phyloP scores from a whole-genome alignment of 2,113 vertebrate species.

The Gorsachius goisagi region DNA sequence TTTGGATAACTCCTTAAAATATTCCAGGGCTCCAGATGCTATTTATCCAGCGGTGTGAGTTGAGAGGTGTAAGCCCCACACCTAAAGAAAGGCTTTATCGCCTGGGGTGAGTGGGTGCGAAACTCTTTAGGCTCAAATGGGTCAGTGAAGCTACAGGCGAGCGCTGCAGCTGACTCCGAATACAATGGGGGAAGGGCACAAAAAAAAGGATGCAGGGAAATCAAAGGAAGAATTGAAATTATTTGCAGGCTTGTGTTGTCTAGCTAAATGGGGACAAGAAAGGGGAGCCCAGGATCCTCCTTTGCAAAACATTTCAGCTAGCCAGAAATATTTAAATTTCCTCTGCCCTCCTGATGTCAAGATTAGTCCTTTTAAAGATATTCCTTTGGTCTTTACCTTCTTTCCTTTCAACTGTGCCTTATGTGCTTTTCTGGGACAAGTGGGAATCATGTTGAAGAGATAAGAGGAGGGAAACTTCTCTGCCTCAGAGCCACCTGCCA shows the following conservation, averaged over 20 bases:
- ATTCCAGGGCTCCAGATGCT: conserved; percentile 3
- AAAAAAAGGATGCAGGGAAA: not conserved
- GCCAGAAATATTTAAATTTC: not conserved
- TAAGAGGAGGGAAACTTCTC: not conserved
- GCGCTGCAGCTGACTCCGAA: not conserved
- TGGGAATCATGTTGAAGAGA: not conserved
- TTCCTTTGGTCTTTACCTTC: not conserved
- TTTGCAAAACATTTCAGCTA: not conserved
- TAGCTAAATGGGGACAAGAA: not conserved
- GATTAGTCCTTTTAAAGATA: not conserved
- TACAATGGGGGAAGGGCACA: not conserved
- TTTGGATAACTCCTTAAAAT: conserved; percentile 18
- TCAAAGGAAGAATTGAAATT: conserved; percentile 1
- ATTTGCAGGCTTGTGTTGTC: not conserved
- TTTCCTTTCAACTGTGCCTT: not conserved
- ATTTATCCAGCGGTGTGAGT: not conserved
- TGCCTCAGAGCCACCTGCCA: not conserved
- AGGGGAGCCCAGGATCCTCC: not conserved
- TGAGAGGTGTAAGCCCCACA: not conserved
- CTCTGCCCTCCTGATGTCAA: not conserved
- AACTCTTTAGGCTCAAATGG: not conserved
- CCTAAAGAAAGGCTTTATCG: conserved; percentile 23
- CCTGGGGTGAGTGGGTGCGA: not conserved
- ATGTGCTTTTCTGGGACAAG: not conserved
- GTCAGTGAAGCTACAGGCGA: not conserved